A percentile compares a stretch with the other conserved stretches of the same genome.
Conservation (phyloP, 2,888 invertebrate genomes). For the Liodrosophila aerea region DNA sequence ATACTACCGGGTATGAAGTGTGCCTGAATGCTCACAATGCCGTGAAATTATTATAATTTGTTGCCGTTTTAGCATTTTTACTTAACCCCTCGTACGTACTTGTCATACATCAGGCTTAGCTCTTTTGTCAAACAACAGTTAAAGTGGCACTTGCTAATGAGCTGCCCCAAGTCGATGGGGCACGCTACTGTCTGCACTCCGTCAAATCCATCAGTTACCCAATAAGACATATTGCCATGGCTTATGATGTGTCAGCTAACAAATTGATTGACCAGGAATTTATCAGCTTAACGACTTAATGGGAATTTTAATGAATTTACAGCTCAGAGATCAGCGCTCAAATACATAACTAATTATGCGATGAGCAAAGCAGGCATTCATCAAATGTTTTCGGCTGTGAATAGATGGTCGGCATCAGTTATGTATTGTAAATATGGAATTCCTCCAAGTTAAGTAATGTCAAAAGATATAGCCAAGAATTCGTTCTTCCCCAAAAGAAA, state of each 20-base stretch:
- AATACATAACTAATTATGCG: neutral
- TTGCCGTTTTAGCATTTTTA: slow-evolving; percentile 42
- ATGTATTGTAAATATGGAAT: too few species aligned
- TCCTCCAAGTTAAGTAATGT: too few species aligned
- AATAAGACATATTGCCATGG: slow-evolving; percentile 23
- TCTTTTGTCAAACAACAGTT: slow-evolving; percentile 34
- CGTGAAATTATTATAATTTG: slow-evolving; percentile 71
- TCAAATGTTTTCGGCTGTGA: too few species aligned
- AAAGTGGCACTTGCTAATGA: slow-evolving; percentile 5
- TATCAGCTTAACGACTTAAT: slow-evolving; percentile 11
- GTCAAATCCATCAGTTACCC: slow-evolving; percentile 42
- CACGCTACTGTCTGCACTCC: slow-evolving; percentile 33
- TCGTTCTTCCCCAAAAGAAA: neutral
- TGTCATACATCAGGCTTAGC: slow-evolving; percentile 58
- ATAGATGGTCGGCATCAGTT: too few species aligned
- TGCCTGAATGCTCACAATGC: slow-evolving; percentile 44
- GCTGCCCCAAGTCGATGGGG: slow-evolving; percentile 15
- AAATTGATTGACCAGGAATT: slow-evolving; percentile 36
- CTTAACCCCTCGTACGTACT: slow-evolving; percentile 41
- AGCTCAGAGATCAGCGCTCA: neutral
- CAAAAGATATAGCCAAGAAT: neutral
- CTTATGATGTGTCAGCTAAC: slow-evolving; percentile 9
- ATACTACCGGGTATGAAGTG: slow-evolving; percentile 10
- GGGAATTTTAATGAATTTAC: slow-evolving; percentile 12
- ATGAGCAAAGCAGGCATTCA: neutral